Conservation (phyloP, 2,888 invertebrate species). For the Neoitamus cyanurus region DNA sequence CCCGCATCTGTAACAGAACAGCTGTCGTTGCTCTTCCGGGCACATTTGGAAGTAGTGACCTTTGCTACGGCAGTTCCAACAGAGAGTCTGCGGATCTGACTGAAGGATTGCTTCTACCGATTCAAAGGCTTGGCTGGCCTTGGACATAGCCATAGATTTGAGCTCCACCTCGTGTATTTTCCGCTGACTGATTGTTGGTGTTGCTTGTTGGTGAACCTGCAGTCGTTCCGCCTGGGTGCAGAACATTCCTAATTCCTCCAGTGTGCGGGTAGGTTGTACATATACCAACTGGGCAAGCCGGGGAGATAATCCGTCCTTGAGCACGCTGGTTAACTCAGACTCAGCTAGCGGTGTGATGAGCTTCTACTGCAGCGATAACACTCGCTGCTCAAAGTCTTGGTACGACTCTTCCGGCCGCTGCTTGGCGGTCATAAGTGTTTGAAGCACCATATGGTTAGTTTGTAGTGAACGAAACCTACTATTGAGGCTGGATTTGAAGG, state of each 20-base stretch:
- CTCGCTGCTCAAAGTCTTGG: background rate
- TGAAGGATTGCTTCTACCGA: background rate
- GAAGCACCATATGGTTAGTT: background rate
- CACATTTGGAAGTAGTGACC: too few relatives aligned
- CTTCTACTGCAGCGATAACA: background rate
- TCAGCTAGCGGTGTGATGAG: background rate
- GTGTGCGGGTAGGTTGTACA: background rate
- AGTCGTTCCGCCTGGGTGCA: background rate
- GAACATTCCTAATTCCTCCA: background rate
- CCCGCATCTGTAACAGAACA: too few relatives aligned
- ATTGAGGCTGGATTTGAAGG: background rate
- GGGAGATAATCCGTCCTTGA: background rate
- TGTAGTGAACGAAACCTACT: background rate
- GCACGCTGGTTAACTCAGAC: background rate
- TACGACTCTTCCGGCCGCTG: background rate
- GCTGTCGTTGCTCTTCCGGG: too few relatives aligned
- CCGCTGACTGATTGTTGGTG: background rate
- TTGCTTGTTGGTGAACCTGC: background rate
- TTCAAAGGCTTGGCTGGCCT: background rate
- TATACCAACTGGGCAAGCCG: background rate
- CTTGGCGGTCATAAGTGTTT: background rate
- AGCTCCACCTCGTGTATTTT: background rate
- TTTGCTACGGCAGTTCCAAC: too few relatives aligned
- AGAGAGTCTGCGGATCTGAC: too few relatives aligned
- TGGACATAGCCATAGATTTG: rapidly evolving